Base-by-base conservation (phyloP, 2,797 vertebrate species). In the Nannoperca obscura region DNA sequence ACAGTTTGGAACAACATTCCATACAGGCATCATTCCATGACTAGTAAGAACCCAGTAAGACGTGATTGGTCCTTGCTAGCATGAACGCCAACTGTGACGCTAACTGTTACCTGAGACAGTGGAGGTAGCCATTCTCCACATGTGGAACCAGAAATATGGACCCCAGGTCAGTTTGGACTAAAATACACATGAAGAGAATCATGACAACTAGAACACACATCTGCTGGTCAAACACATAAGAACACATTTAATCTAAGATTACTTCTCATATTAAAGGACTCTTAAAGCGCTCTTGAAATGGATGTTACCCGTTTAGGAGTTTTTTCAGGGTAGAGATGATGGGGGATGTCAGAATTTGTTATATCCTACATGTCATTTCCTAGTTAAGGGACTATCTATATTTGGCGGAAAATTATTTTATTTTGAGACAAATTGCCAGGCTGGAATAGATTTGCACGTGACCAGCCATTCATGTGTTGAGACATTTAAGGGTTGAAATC, bases 71-170 rank as follows among this genome's bases (percentile, higher is more conserved):
- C 11, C 11, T 58, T 30, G 5, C 2, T 13, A 20, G 19, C n/a
- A 47, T 19, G 10, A 78, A 57, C 9, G 8, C 27, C 11, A n/a
- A 13, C 59, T 24, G 7, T 12, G 2, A 30, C 8, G 17, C 34
- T 3, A 13, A 38, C 19, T 94, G 95, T 83, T 95, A 99, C 98
- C 98, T 96, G 98, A 97, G 69, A 99, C 83, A 20, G 98, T 99
- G 54, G 96, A 97, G 1, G 97, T 99, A 62, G 96, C 96, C 91
- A 96, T 96, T 94, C 97, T 96, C 94, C 99, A 96, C 97, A 98
- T 96, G 65, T 99, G 96, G 94, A 99, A 99, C 97, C 97, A 99
- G 74, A 99, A 93, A 87, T 98, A 99, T 22, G 98, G 98, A 30
- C 97, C 98, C 98, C 98, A 99, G 0, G 97, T 97, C 76, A 99